A percentile compares a stretch with the other conserved stretches of the same genome.
phyloP scores from a whole-genome alignment of 2,888 invertebrate species.

The Brenthis daphne region DNA sequence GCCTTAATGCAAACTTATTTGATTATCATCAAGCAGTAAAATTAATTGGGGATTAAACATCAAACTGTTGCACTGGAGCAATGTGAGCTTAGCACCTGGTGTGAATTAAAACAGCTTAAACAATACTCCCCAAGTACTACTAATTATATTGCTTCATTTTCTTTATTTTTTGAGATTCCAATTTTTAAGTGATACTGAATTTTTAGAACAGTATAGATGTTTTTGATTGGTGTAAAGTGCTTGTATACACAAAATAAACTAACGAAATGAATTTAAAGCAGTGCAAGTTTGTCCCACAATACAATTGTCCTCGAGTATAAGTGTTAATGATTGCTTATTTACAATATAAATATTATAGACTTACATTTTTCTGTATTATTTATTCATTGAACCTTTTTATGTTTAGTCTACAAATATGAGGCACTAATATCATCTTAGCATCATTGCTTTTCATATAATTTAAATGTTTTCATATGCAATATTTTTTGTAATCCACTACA shows the following conservation, averaged over 20 bases:
- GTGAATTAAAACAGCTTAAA: no score
- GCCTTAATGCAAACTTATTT: background rate
- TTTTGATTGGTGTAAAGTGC: background rate
- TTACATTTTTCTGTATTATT: background rate
- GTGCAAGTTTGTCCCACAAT: background rate
- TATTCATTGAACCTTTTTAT: background rate
- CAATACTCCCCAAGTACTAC: no score
- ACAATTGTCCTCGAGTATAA: background rate
- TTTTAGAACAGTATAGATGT: no score
- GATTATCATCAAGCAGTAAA: background rate
- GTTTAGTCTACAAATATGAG: background rate
- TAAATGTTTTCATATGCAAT: no score
- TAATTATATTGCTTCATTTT: no score
- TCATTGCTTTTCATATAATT: no score
- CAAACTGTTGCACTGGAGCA: background rate
- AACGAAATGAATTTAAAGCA: background rate
- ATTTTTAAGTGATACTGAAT: no score
- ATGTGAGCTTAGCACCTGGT: no score
- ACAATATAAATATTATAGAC: conserved; percentile 7
- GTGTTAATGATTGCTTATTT: conserved; percentile 10
- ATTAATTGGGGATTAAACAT: background rate
- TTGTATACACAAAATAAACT: background rate
- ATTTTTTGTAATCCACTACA: no score
- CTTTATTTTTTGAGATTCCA: no score
- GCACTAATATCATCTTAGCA: no score